These are phyloP conservation scores for Sinella curviseta DNA, from an alignment of 1,140 invertebrate genomes.

Conservation along the genomic window DNA sequence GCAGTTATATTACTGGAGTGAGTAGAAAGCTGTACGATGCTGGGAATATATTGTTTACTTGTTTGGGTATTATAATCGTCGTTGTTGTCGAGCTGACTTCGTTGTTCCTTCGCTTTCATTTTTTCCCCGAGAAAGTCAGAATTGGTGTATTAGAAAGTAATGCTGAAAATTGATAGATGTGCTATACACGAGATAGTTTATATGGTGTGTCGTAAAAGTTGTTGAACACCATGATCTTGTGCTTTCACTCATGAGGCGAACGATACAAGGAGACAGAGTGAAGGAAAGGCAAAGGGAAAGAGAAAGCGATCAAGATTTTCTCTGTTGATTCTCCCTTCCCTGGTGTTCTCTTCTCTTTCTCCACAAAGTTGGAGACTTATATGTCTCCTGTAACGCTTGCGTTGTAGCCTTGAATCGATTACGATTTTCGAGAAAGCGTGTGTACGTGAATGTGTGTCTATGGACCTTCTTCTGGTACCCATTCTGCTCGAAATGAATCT, in stretches of 20 bases:
- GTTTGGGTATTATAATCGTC: too few relatives aligned
- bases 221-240: too few relatives aligned
- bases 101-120: too few relatives aligned
- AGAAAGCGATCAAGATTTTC: constrained; percentile 16
- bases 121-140: too few relatives aligned
- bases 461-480: background rate
- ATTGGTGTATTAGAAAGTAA: too few relatives aligned
- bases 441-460: background rate
- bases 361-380: background rate
- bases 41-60: too few relatives aligned
- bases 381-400: constrained; percentile 8
- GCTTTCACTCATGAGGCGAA: background rate
- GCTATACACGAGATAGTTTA: too few relatives aligned
- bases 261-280: background rate
- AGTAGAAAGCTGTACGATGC: too few relatives aligned
- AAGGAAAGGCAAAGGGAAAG: background rate
- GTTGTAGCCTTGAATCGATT: constrained; percentile 23
- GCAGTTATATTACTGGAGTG: too few relatives aligned
- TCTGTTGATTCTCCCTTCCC: constrained; percentile 7
- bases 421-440: background rate
- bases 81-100: too few relatives aligned
- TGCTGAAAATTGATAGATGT: too few relatives aligned
- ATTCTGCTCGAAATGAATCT: background rate
- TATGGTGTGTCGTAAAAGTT: too few relatives aligned
- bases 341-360: background rate